Base-by-base conservation (phyloP, 2,797 vertebrate species). In the Apodemus agrarius region DNA sequence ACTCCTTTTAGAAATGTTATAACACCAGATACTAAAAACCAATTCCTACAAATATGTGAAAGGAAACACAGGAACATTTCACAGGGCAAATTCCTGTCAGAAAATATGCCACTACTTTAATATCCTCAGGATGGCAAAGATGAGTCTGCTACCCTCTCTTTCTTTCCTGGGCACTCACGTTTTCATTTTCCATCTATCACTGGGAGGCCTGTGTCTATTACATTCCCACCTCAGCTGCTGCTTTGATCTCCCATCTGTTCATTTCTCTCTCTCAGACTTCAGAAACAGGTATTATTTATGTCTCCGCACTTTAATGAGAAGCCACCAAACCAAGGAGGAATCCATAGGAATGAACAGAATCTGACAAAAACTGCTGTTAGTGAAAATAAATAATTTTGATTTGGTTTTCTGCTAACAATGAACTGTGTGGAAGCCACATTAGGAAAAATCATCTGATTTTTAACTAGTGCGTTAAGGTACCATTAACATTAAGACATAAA, bases 181-280 rank as follows among this genome's bases (percentile, higher is more conserved):
- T 95, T 96, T 40, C 78, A 76, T 89, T 94, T 91, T 91, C 61
- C n/a, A 74, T 87, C 75, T 95, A 80, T 95, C 96, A 95, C 90
- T 72, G 76, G 46, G 59, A 75, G 84, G 85, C 61, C 57, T 34
- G 72, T 8, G 29, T 86, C 91, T 88, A 75, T 84, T 97, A 43
- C 16, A 83, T 63, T 40, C 96, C 88, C 59, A 85, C 61, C 63
- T 87, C 78, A 83, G 83, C 85, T 96, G 90, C 37, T 80, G 24
- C 89, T 92, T 97, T 97, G 59, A 92, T 95, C 94, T 95, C 74
- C 87, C 96, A 97, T 96, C 95, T 96, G 91, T 37, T 96, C 63
- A 94, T 83, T 88, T 94, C 80, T 97, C 93, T 91, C 52, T 87
- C 22, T 91, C 29, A 90, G 76, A 65, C 72, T 90, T 57, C 95